Evolutionary conservation across 2,888 invertebrate genomes (phyloP).

Genomic region (Acleris cristana): DNA sequence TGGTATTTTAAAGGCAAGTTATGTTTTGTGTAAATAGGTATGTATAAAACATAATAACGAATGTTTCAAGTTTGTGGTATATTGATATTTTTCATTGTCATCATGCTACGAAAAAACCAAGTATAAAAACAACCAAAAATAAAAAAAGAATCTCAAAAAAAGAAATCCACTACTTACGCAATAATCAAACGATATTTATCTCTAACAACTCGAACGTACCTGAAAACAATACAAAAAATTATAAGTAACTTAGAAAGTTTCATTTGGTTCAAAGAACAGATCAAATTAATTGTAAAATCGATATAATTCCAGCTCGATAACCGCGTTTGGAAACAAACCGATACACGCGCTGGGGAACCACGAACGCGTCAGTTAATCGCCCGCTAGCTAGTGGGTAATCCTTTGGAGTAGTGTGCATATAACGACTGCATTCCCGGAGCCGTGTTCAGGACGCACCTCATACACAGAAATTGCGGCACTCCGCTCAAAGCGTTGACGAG

Average conservation of each 20-base stretch:
- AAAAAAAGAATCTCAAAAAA: constrained; percentile 53
- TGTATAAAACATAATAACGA: too few relatives aligned
- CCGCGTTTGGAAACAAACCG: constrained; percentile 66
- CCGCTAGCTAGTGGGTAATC: constrained; percentile 75
- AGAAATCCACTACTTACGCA: constrained; percentile 74
- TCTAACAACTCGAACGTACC: constrained; percentile 78
- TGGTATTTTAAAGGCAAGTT: too few relatives aligned
- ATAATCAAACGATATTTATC: constrained; percentile 68
- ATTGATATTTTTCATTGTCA: too few relatives aligned
- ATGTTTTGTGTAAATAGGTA: too few relatives aligned
- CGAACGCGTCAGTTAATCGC: constrained; percentile 74
- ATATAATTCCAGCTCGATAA: constrained; percentile 58
- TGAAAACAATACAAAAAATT: constrained; percentile 55
- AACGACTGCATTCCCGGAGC: constrained; percentile 68
- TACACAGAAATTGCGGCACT: constrained; percentile 70
- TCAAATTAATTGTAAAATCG: constrained; percentile 56
- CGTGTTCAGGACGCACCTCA: constrained; percentile 53
- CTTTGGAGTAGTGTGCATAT: constrained; percentile 77
- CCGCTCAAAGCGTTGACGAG: constrained; percentile 73
- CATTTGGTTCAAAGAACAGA: constrained; percentile 35
- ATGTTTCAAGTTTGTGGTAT: too few relatives aligned
- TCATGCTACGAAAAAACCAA: background rate
- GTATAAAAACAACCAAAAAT: constrained; percentile 27
- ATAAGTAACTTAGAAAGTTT: background rate
- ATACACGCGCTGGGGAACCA: constrained; percentile 65